A percentile compares a stretch with the other conserved stretches of the same genome.
phyloP scores from a whole-genome alignment of 2,797 vertebrate genomes.

The Dermochelys coriacea region DNA sequence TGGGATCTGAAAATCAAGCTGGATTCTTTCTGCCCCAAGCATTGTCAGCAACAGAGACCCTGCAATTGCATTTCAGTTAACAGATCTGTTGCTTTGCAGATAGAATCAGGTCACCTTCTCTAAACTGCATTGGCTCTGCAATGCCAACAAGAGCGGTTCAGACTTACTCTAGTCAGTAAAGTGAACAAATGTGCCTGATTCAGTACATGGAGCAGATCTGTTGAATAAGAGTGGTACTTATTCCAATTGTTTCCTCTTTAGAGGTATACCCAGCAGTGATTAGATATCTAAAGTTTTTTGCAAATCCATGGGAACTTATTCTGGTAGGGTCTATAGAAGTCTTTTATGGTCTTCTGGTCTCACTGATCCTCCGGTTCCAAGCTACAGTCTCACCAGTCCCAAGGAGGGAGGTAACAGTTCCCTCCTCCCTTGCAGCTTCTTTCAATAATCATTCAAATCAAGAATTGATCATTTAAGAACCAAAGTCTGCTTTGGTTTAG shows the following conservation, averaged over 20 bases:
- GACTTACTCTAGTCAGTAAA: not conserved
- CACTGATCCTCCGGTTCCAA: not conserved
- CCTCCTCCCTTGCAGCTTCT: not conserved
- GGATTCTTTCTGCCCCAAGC: not conserved
- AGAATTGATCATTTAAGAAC: not conserved
- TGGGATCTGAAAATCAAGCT: not conserved
- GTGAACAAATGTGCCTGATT: not conserved
- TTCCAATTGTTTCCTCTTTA: not conserved
- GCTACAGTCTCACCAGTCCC: not conserved
- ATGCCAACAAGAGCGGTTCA: not conserved
- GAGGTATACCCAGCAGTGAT: not conserved
- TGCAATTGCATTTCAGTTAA: rapidly evolving
- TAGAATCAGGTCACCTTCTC: not conserved
- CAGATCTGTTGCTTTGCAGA: not conserved
- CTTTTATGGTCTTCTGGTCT: not conserved
- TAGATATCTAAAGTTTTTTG: rapidly evolving
- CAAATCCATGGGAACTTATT: not conserved
- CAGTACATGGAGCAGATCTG: not conserved
- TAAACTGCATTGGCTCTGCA: not conserved
- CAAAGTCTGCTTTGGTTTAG: not conserved
- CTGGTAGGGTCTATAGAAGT: not conserved
- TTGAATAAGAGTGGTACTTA: not conserved
- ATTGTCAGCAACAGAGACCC: rapidly evolving
- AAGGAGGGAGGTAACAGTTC: not conserved
- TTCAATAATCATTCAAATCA: not conserved